phyloP scores from a whole-genome alignment of 2,797 vertebrate species.

The Simalia tracyae region DNA sequence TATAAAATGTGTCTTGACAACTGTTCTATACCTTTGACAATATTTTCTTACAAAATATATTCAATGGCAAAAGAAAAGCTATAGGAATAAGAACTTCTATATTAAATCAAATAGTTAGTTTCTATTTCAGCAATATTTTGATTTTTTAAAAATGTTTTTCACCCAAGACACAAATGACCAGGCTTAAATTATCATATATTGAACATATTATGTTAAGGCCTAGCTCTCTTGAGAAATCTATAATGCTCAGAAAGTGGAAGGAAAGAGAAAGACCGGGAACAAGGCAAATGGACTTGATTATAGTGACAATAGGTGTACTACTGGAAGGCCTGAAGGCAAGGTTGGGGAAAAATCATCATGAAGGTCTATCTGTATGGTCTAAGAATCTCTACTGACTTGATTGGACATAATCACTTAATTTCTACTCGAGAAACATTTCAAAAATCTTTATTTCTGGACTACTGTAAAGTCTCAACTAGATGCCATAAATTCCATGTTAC shows the following conservation, averaged over 20 bases:
- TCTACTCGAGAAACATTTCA: neutral
- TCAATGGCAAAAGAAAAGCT: no score
- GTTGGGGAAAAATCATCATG: neutral
- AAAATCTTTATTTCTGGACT: neutral
- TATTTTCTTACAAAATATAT: neutral
- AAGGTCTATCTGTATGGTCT: neutral
- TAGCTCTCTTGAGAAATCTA: neutral
- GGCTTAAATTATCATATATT: neutral
- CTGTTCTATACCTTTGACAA: neutral
- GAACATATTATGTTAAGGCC: neutral
- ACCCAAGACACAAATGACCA: neutral
- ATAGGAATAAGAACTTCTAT: neutral
- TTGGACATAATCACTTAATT: neutral
- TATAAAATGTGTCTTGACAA: neutral
- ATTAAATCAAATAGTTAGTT: neutral
- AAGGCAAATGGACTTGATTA: neutral
- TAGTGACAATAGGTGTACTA: neutral
- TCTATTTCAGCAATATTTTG: neutral
- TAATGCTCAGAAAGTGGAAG: neutral
- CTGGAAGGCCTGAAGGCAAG: neutral
- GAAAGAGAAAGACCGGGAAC: neutral
- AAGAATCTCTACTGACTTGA: neutral
- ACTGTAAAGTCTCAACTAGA: neutral
- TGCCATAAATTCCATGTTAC: neutral
- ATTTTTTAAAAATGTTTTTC: neutral